A percentile compares a stretch with the other conserved stretches of the same genome.
phyloP scores from a whole-genome alignment of 2,797 vertebrate genomes.

The Telmatherina bonti region DNA sequence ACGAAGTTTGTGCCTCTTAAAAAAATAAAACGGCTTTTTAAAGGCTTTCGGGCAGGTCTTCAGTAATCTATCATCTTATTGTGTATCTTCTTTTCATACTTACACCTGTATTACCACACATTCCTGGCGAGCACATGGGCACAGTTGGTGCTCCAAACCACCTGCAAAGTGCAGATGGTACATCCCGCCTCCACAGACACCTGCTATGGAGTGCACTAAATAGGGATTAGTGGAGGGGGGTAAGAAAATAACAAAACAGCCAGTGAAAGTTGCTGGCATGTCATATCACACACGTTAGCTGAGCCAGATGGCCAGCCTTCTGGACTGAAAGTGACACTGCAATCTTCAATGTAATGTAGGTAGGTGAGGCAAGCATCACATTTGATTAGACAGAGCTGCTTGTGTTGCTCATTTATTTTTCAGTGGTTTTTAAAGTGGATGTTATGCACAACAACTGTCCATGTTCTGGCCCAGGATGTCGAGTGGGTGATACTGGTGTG shows the following conservation, averaged over 20 bases:
- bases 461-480: not conserved
- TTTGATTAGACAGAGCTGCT: slow-evolving; percentile 1
- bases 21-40: not conserved
- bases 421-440: not conserved
- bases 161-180: slow-evolving; percentile 82
- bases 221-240: slow-evolving; percentile 69
- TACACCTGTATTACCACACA: slow-evolving; percentile 9
- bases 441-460: not conserved
- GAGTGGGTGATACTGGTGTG: not conserved
- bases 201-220: slow-evolving; percentile 80
- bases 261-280: slow-evolving; percentile 77
- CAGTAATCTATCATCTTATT: not conserved
- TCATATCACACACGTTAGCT: slow-evolving; percentile 69
- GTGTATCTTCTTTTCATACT: slow-evolving; percentile 4
- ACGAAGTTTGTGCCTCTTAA: not conserved
- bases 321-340: slow-evolving; percentile 55
- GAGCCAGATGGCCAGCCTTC: slow-evolving; percentile 80
- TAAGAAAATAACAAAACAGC: slow-evolving; percentile 70
- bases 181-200: slow-evolving; percentile 77
- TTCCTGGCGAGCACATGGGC: slow-evolving; percentile 29
- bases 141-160: slow-evolving; percentile 67
- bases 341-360: slow-evolving; percentile 42
- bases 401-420: slow-evolving; percentile 1
- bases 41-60: not conserved
- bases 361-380: slow-evolving; percentile 19